phyloP scores from a whole-genome alignment of 2,797 vertebrate species.

The Champsocephalus esox region DNA sequence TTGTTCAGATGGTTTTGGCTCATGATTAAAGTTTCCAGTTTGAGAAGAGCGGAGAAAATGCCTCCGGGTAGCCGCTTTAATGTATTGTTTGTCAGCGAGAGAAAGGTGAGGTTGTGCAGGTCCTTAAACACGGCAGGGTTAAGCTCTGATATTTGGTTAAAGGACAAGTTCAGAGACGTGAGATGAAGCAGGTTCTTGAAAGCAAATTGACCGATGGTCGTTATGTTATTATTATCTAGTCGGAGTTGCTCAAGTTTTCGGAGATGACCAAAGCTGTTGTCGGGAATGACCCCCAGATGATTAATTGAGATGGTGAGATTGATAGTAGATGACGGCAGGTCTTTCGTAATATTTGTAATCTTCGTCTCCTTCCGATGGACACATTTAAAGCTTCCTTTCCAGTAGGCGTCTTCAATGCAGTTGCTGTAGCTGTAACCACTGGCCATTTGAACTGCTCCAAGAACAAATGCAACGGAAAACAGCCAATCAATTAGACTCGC shows the following conservation, averaged over 20 bases:
- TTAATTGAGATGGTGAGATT: constrained; percentile 76
- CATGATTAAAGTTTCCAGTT: constrained; percentile 71
- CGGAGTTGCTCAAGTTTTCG: constrained; percentile 66
- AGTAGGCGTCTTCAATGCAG: constrained; percentile 73
- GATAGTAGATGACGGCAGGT: constrained; percentile 70
- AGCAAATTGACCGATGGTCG: constrained; percentile 43
- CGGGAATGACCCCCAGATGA: constrained; percentile 53
- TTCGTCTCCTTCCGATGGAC: constrained; percentile 40
- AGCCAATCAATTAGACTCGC: constrained; percentile 20
- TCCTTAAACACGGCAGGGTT: constrained; percentile 70
- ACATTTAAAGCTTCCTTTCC: constrained; percentile 71
- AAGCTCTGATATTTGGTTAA: constrained; percentile 73
- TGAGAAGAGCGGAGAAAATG: constrained; percentile 74
- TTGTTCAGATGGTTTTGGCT: constrained; percentile 68
- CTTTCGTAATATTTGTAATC: constrained; percentile 67
- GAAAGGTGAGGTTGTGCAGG: constrained; percentile 73
- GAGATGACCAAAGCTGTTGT: constrained; percentile 72
- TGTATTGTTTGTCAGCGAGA: constrained; percentile 76
- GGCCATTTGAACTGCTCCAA: constrained; percentile 61
- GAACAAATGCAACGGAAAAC: constrained; percentile 44
- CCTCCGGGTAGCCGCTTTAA: constrained; percentile 68
- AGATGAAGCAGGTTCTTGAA: constrained; percentile 77
- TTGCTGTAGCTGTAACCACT: constrained; percentile 82
- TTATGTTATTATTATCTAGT: constrained; percentile 69
- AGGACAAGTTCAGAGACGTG: constrained; percentile 77